Conservation (phyloP, 1,140 invertebrate genomes). For the Bombus turneri region DNA sequence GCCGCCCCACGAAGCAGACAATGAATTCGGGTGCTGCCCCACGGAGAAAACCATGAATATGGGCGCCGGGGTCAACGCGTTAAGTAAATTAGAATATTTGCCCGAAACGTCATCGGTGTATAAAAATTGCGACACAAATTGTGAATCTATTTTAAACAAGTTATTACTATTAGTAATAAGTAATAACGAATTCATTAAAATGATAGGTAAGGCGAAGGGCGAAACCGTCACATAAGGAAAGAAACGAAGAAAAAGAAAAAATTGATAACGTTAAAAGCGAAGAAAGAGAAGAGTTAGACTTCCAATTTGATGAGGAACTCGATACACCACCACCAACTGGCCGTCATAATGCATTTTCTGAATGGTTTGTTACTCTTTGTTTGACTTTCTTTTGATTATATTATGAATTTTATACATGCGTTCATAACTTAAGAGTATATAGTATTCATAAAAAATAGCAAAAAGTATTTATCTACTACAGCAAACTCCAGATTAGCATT, state of each 20-base stretch:
- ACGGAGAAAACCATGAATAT: too few relatives aligned
- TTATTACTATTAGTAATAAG: slow-evolving; percentile 9
- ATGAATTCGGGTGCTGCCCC: too few relatives aligned
- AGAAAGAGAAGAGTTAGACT: slow-evolving; percentile 94
- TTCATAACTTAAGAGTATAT: background rate
- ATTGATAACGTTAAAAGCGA: slow-evolving; percentile 78
- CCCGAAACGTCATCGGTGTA: background rate
- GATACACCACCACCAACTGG: slow-evolving; percentile 87
- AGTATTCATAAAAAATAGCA: background rate
- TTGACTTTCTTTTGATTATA: background rate
- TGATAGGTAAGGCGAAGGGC: slow-evolving; percentile 82
- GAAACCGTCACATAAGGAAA: slow-evolving; percentile 80
- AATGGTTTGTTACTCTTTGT: slow-evolving; percentile 81
- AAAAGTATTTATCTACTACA: background rate
- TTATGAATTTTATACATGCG: background rate
- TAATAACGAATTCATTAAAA: slow-evolving; percentile 40
- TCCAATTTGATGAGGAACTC: slow-evolving; percentile 98
- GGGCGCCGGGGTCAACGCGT: too few relatives aligned
- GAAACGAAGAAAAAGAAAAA: slow-evolving; percentile 78
- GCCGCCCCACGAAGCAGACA: too few relatives aligned
- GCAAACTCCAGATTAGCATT: background rate
- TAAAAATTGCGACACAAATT: background rate
- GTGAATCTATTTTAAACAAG: slow-evolving; percentile 15
- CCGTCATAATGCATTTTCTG: slow-evolving; percentile 92
- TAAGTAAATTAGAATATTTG: slow-evolving; percentile 13